Evolutionary conservation across 1,140 invertebrate species (phyloP).

Genomic region (Drosophila paulistorum): DNA sequence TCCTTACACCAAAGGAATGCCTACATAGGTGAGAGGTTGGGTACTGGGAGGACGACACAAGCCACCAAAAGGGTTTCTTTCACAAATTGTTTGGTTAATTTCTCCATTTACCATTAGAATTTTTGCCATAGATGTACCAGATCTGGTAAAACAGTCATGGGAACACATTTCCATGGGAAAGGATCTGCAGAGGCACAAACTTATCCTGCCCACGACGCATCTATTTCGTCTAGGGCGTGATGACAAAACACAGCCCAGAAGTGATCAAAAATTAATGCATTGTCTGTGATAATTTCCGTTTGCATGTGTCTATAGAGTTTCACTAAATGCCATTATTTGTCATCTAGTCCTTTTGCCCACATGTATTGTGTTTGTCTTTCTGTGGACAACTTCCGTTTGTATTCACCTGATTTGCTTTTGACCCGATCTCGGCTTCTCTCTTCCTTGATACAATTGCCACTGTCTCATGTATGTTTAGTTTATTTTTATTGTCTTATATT

Average conservation of each 20-base stretch:
- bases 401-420: conserved; percentile 64
- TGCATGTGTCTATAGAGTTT: background rate
- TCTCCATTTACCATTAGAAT: too few relatives aligned
- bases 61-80: too few relatives aligned
- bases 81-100: too few relatives aligned
- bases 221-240: conserved; percentile 26
- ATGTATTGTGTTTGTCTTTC: conserved; percentile 28
- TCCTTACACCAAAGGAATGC: conserved; percentile 18
- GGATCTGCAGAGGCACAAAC: too few relatives aligned
- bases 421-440: conserved; percentile 13
- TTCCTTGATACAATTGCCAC: conserved; percentile 40
- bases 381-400: conserved; percentile 57
- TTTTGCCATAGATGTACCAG: too few relatives aligned
- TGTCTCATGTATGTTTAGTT: conserved; percentile 38
- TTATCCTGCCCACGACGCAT: background rate
- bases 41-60: too few relatives aligned
- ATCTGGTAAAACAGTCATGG: too few relatives aligned
- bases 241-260: conserved; percentile 33
- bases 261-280: conserved; percentile 37
- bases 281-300: conserved; percentile 17
- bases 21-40: too few relatives aligned
- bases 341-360: conserved; percentile 17
- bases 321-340: conserved; percentile 23
- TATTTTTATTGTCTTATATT: conserved; percentile 40
- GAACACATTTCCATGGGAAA: too few relatives aligned